Conservation (phyloP, 2,888 invertebrate genomes). For the Teleiodes luculella region DNA sequence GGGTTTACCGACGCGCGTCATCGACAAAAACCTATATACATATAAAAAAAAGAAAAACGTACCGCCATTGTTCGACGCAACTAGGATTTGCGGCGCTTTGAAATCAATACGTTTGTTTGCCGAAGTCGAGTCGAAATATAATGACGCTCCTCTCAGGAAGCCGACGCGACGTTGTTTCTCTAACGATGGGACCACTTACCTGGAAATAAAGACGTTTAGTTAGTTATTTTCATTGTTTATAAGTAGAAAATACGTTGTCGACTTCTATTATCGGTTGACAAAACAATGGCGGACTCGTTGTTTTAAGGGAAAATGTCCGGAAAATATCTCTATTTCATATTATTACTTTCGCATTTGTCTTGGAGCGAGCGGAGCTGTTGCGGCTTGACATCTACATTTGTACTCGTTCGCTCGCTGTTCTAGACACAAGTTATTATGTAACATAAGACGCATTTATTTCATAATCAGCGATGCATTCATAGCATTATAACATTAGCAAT, state of each 20-base stretch:
- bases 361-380: background rate
- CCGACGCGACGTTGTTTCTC: slow-evolving; percentile 25
- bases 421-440: slow-evolving; percentile 6
- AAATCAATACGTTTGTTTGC: slow-evolving; percentile 38
- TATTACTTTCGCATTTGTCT: slow-evolving; percentile 8
- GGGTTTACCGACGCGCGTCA: slow-evolving; percentile 26
- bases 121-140: slow-evolving; percentile 22
- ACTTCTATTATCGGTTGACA: slow-evolving; percentile 3
- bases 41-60: slow-evolving; percentile 19
- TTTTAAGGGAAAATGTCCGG: slow-evolving; percentile 6
- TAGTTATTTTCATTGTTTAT: slow-evolving; percentile 11
- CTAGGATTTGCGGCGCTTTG: slow-evolving; percentile 38
- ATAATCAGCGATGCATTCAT: background rate
- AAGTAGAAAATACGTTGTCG: slow-evolving; percentile 6
- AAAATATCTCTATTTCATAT: slow-evolving; percentile 5
- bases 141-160: slow-evolving; percentile 32
- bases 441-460: background rate
- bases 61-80: slow-evolving; percentile 23
- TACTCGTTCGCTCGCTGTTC: background rate
- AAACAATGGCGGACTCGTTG: slow-evolving; percentile 7
- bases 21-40: background rate
- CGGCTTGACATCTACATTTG: slow-evolving; percentile 8
- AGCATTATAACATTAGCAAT: too few species aligned
- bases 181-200: slow-evolving; percentile 47
- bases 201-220: slow-evolving; percentile 36